Base-by-base conservation (phyloP, 1,140 invertebrate genomes). In the Lasioglossum albipes region DNA sequence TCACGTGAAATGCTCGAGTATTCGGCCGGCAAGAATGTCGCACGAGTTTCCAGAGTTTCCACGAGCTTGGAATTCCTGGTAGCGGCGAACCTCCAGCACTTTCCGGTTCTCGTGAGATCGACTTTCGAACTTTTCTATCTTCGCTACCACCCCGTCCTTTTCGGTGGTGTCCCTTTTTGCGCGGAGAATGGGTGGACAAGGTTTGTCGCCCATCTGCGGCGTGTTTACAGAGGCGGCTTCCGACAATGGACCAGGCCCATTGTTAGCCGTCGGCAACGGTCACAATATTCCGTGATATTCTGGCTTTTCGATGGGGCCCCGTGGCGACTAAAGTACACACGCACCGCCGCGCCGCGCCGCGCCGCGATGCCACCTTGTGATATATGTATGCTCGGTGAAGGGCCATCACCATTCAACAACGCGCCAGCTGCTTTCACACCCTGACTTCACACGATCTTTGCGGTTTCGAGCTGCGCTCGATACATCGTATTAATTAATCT, bases 271-370 rank as follows among this genome's bases (percentile, higher is more conserved):
- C 82, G 86, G 75, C 78, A 81, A 64, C 67, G 73, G 85, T 89
- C 87, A 89, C 88, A 87, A 89, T 89, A 89, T 89, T 89, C 78
- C 80, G 67, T 77, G 83, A 87, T 87, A 87, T 85, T 75, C 78
- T 64, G 86, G 79, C 83, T 88, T 89, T 88, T 86, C 80, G 80
- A 80, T 76, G 22, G 62, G 57, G 27, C 57, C 70, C 81, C 67
- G n/a, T 59, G 81, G 62, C 65, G 70, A 83, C 79, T 61, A 74
- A 45, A 70, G 61, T 71, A 78, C 36, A 73, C 79, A 75, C 68
- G 76, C 68, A 59, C 27, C 49, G 68, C 41, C 69, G 45, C 45
- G 45, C 3, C 42, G 10, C 42, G 10, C 0, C 45, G 45, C 36
- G 36, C 36, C 36, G 78, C 81, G 79, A 86, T 84, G 73, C 64